These are phyloP conservation scores for Chelidonichthys spinosus DNA, from an alignment of 2,797 vertebrate species.

Conservation along the genomic window DNA sequence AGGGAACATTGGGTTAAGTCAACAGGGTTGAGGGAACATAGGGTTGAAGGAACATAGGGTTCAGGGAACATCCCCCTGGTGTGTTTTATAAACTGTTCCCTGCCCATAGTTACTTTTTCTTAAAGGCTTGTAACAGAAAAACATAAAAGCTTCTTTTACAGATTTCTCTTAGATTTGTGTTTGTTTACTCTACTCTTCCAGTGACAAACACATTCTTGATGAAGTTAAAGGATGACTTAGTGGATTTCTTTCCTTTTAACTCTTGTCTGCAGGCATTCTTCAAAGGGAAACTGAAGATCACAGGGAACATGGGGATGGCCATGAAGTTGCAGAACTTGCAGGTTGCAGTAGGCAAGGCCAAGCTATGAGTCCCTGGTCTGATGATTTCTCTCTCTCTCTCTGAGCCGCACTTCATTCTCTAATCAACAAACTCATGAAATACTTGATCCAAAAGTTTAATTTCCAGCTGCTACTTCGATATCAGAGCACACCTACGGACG, in stretches of 20 bases:
- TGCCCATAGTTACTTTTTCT: neutral
- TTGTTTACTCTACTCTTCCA: neutral
- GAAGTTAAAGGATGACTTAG: neutral
- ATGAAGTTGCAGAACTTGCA: constrained; percentile 96
- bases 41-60: no score
- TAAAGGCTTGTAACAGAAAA: neutral
- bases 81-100: neutral
- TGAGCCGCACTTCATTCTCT: neutral
- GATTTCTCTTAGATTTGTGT: neutral
- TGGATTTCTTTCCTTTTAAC: neutral
- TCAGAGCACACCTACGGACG: neutral
- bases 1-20: no score
- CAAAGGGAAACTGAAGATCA: constrained; percentile 94
- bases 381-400: neutral
- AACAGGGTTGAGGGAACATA: no score
- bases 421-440: neutral
- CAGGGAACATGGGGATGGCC: constrained; percentile 94
- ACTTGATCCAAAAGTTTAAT: neutral
- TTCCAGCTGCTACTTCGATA: constrained; percentile 16
- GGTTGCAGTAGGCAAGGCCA: constrained; percentile 89
- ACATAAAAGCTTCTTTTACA: neutral
- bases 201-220: neutral
- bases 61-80: neutral
- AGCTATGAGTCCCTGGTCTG: constrained; percentile 84
- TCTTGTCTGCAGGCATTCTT: constrained; percentile 89